These are phyloP conservation scores for Lutraria lutraria DNA, from an alignment of 2,888 invertebrate genomes.

Conservation along the genomic window DNA sequence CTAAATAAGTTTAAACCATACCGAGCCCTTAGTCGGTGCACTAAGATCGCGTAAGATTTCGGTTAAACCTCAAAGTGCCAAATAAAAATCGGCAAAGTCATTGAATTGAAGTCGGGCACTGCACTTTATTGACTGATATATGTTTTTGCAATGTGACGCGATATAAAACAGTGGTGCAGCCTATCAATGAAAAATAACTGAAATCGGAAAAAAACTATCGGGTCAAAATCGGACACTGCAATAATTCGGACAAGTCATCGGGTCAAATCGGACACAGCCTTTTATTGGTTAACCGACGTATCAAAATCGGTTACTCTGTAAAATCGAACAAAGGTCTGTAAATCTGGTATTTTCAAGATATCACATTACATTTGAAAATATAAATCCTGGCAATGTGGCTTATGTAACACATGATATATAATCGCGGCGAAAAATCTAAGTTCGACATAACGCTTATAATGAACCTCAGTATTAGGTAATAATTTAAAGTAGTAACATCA, in stretches of 20 bases:
- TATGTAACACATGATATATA: constrained; percentile 18
- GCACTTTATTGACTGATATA: no score
- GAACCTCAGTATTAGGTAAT: constrained; percentile 42
- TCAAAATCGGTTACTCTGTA: neutral
- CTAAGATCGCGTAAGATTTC: neutral
- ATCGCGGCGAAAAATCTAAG: constrained; percentile 26
- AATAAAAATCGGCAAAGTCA: no score
- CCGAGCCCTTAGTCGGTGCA: neutral
- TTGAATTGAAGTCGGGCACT: no score
- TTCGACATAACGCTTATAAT: constrained; percentile 28
- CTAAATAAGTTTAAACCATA: neutral
- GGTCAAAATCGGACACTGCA: no score
- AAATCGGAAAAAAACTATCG: no score
- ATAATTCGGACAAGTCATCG: neutral
- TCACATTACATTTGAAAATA: constrained; percentile 24
- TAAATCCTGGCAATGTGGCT: constrained; percentile 8
- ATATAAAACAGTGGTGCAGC: no score
- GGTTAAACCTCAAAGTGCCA: neutral
- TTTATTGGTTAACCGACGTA: neutral
- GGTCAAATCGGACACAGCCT: neutral
- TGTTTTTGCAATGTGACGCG: no score
- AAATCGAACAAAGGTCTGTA: neutral
- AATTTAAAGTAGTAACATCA: constrained; percentile 48
- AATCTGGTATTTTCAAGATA: neutral
- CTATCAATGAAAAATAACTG: no score